These are phyloP conservation scores for Schmidtea mediterranea DNA, from an alignment of 1,140 invertebrate genomes.

Conservation along the genomic window DNA sequence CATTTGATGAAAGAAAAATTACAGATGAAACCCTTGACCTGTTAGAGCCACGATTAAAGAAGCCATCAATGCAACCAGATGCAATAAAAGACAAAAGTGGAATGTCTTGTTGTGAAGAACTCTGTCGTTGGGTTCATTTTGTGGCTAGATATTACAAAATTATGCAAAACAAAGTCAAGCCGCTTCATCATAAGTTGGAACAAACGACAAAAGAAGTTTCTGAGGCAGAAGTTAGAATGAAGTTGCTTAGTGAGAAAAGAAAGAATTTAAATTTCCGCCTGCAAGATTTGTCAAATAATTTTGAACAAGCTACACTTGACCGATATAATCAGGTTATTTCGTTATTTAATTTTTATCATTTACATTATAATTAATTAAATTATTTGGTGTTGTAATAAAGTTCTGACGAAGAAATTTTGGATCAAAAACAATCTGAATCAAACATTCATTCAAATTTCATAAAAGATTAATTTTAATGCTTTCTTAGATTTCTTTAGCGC, in stretches of 20 bases:
- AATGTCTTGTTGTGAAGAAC: slow-evolving; percentile 18
- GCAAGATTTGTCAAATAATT: slow-evolving; percentile 19
- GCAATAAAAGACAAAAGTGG: slow-evolving; percentile 16
- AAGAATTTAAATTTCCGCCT: slow-evolving; percentile 20
- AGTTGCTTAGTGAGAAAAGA: slow-evolving; percentile 19
- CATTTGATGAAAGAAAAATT: slow-evolving; percentile 24
- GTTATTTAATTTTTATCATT: too few species aligned
- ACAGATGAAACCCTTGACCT: slow-evolving; percentile 20
- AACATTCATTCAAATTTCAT: too few species aligned
- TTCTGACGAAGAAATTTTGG: too few species aligned
- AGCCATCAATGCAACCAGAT: slow-evolving; percentile 20
- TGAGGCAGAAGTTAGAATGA: slow-evolving; percentile 24
- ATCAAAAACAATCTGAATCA: too few species aligned
- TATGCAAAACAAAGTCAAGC: slow-evolving; percentile 25
- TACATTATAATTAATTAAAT: too few species aligned
- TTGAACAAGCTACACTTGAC: slow-evolving; percentile 26
- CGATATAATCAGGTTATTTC: slow-evolving; percentile 26
- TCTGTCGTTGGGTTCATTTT: slow-evolving; percentile 23
- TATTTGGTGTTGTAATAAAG: too few species aligned
- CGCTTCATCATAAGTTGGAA: slow-evolving; percentile 23
- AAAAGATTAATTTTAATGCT: too few species aligned
- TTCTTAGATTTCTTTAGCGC: too few species aligned
- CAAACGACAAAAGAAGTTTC: slow-evolving; percentile 21
- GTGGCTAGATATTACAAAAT: slow-evolving; percentile 22
- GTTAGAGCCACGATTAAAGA: slow-evolving; percentile 24